These are phyloP conservation scores for Clarias macrocephalus DNA, from an alignment of 2,113 vertebrate species.

Conservation along the genomic window DNA sequence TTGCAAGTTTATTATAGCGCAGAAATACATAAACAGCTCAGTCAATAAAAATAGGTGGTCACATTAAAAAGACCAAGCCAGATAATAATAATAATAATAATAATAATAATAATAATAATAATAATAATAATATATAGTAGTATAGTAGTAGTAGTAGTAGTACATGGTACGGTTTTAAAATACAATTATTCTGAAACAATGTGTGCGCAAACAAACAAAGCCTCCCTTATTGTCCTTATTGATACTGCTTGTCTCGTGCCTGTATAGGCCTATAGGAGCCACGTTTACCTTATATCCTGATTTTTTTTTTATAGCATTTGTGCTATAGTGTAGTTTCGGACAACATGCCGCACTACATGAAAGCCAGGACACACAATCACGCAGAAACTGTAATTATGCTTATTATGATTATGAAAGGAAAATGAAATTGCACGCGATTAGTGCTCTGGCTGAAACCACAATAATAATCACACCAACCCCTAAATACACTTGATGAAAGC, in stretches of 20 bases:
- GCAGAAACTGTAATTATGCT: neutral
- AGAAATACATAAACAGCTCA: slow-evolving; percentile 51
- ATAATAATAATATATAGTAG: too few species aligned
- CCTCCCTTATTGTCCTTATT: neutral
- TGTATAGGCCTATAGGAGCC: neutral
- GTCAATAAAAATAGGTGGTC: slow-evolving; percentile 42
- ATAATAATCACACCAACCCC: slow-evolving; percentile 39
- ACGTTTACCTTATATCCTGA: neutral
- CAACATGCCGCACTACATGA: slow-evolving; percentile 20
- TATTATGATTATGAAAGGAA: slow-evolving; percentile 17
- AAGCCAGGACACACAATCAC: slow-evolving; percentile 1
- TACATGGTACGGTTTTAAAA: neutral
- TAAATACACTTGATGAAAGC: slow-evolving; percentile 42
- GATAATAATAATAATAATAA: neutral
- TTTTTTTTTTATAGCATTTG: neutral
- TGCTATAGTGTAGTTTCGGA: neutral
- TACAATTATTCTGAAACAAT: neutral
- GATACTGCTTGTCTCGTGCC: neutral
- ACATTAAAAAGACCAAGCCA: neutral
- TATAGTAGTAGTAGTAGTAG: too few species aligned
- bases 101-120: too few species aligned
- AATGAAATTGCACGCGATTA: slow-evolving; percentile 38
- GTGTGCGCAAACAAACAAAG: too few species aligned
- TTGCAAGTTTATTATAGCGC: slow-evolving; percentile 52
- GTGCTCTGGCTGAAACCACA: slow-evolving; percentile 28